Percentiles rank a stretch among this genome's conserved stretches.
phyloP scores from a whole-genome alignment of 2,888 invertebrate species.

The Hypena proboscidalis region DNA sequence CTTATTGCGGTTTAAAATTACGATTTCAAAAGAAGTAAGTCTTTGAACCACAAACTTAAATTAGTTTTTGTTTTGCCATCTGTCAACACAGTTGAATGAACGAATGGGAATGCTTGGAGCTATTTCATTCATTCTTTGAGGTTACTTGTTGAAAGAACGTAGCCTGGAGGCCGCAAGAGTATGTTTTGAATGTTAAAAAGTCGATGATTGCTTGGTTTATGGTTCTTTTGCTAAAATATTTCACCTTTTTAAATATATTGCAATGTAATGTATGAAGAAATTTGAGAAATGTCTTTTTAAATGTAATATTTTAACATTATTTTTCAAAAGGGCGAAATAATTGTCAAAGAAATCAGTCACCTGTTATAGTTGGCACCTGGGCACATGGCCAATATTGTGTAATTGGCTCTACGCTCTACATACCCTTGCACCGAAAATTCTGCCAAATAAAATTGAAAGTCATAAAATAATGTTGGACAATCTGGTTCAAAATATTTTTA shows the following conservation, averaged over 20 bases:
- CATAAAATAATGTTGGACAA: too few species aligned
- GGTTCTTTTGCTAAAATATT: background rate
- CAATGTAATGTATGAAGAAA: background rate
- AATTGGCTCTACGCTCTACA: background rate
- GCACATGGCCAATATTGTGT: background rate
- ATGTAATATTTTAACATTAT: background rate
- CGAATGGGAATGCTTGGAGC: conserved; percentile 28
- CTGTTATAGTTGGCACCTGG: conserved; percentile 1
- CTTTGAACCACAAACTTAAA: background rate
- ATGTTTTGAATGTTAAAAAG: conserved; percentile 1
- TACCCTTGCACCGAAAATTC: too few species aligned
- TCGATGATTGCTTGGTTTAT: background rate
- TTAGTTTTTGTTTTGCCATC: conserved; percentile 20
- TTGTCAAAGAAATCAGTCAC: background rate
- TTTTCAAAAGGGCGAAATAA: background rate
- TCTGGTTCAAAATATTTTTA: too few species aligned
- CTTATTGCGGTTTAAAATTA: conserved; percentile 2
- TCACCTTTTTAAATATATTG: too few species aligned
- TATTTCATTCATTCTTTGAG: conserved; percentile 20
- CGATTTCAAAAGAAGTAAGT: conserved; percentile 1
- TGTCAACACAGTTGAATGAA: conserved; percentile 31
- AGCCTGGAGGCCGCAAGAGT: conserved; percentile 25
- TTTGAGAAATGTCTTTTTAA: background rate
- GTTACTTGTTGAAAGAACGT: conserved; percentile 18
- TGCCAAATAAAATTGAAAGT: too few species aligned